Evolutionary conservation across 2,113 vertebrate genomes (phyloP), one percentile per base, ranked within the genome.

Genomic region (Anolis sagrei): DNA sequence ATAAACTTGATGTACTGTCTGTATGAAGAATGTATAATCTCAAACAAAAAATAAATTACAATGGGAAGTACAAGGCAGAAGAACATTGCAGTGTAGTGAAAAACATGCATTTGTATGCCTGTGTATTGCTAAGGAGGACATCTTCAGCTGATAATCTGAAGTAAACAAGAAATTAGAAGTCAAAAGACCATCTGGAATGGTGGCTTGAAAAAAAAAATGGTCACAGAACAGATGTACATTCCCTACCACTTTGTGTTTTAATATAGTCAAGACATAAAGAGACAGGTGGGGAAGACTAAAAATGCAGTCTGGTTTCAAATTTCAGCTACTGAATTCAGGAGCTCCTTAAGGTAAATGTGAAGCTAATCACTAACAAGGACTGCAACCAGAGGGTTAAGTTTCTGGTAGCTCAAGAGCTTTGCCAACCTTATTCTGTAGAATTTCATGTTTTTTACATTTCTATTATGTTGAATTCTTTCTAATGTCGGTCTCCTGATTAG

Each of bases 261-360:
- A 19, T 58, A 58, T 58, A 51, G 14, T 32, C n/a, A 77, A 77
- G 76, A 34, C 32, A 77, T 58, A 34, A n/a, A 18, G n/a, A 58
- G 19, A 54, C 21, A 39, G 36, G 4, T 32, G n/a, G 14, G 14
- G 14, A 70, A 69, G 32, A 70, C 23, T 70, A 73, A 39, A 73
- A 39, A 73, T 73, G 9, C 34, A 44, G 1, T 25, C 21, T 34
- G 39, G 0, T 49, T 27, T 54, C 1, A 1, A 68, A 68, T 69
- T 16, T 18, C 36, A 62, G 54, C 54, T 58, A 16, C 7, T 77
- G n/a, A 77, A 19, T 78, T 51, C 32, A 68, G 36, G 16, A n/a
- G 62, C 27, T n/a, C 18, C 29, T 8, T 4, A 48, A 75, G 34
- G 21, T 27, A 76, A 62, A 62, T 79, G 21, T 62, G 32, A 62